Base-by-base conservation (phyloP, 2,113 vertebrate genomes). In the Ariopsis seemanni region DNA sequence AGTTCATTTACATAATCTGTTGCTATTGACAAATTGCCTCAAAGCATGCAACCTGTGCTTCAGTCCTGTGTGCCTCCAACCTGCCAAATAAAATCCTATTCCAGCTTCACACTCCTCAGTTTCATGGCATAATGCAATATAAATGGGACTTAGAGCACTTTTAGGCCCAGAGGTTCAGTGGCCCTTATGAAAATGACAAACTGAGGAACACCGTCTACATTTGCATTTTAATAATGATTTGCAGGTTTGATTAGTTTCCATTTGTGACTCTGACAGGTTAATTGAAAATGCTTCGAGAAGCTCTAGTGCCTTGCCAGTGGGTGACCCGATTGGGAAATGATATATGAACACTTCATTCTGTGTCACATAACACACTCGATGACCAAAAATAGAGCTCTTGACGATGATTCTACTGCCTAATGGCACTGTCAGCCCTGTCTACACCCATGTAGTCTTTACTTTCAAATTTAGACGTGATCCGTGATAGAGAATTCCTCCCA, bases 171-270 rank as follows among this genome's bases (percentile, higher is more conserved):
- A 27, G 65, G 48, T 50, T 25, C 58, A 62, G 42, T 50, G 58
- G 74, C 67, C 71, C 81, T 88, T 90, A 57, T 74, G 81, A 78
- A 86, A 62, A 83, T 63, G 42, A 42, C 42, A 42, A 86, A 48
- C 74, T 30, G 25, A 83, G 82, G 34, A 88, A 82, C 84, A 85
- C 48, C 9, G 17, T n/a, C 57, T 15, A n/a, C 86, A 91, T 91
- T 91, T 85, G 86, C 88, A 91, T 91, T 91, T 89, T 88, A 89
- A 91, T 91, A 87, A 87, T 86, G 84, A 89, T 86, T 81, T 55
- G 74, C 57, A 85, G 75, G 58, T 88, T 86, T 88, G 82, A 88
- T 89, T 89, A 89, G 83, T 89, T 86, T 82, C 87, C 82, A 69
- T 88, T 85, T 82, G 75, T 78, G 88, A 60, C 57, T 75, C 74